Conservation (phyloP, 2,888 invertebrate species). For the Meloe dianella region DNA sequence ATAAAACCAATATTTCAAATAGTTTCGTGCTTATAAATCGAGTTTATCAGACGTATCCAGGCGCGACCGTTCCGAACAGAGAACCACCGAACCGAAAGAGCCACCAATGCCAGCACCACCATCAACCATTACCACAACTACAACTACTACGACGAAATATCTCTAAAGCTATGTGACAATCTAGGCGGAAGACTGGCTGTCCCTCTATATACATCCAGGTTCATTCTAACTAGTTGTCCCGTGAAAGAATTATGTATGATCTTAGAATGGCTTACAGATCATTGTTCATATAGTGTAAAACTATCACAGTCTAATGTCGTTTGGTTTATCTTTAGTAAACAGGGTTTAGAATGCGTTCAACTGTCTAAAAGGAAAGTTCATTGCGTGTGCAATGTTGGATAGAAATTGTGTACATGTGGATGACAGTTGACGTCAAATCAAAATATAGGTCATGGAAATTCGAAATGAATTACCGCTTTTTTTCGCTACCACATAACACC, state of each 20-base stretch:
- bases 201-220: constrained; percentile 20
- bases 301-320: not conserved
- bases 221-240: constrained; percentile 32
- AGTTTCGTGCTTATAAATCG: constrained; percentile 28
- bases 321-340: not conserved
- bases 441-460: not conserved
- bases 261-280: constrained; percentile 23
- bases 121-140: not conserved
- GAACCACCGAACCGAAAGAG: constrained; percentile 25
- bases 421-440: not conserved
- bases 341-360: not conserved
- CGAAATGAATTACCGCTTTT: not conserved
- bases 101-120: constrained; percentile 15
- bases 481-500: not conserved
- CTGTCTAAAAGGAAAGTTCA: not conserved
- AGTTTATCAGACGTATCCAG: constrained; percentile 28
- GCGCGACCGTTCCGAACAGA: constrained; percentile 22
- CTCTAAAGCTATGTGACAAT: not conserved
- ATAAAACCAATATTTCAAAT: constrained; percentile 30
- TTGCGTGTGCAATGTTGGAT: not conserved
- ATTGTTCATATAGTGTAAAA: not conserved
- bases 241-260: constrained; percentile 34
- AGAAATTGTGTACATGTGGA: not conserved
- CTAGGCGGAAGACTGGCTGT: not conserved
- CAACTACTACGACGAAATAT: not conserved